Evolutionary conservation across 2,888 invertebrate species (phyloP).

Genomic region (Pandemis corylana): DNA sequence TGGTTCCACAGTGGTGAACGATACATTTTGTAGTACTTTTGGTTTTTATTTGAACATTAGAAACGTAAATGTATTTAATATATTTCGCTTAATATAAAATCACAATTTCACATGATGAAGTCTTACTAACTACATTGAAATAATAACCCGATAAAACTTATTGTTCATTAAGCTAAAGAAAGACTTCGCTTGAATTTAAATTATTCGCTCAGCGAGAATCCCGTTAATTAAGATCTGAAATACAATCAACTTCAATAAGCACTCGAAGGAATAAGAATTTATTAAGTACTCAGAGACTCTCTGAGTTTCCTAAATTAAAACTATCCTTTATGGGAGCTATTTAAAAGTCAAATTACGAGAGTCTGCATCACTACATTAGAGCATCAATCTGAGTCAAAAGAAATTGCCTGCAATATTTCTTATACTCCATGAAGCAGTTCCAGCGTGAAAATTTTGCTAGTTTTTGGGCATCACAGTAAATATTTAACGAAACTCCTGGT

Average conservation of each 20-base stretch:
- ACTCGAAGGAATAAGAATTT: background rate
- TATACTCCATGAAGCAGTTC: background rate
- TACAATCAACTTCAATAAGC: slow-evolving; percentile 3
- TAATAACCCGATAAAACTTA: background rate
- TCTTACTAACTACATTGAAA: background rate
- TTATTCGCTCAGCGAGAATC: slow-evolving; percentile 1
- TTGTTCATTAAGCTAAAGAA: background rate
- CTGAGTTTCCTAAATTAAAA: background rate
- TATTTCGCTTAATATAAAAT: background rate
- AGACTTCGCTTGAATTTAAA: background rate
- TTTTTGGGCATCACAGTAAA: slow-evolving; percentile 7
- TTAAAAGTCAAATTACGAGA: background rate
- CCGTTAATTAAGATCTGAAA: background rate
- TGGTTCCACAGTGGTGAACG: too few relatives aligned
- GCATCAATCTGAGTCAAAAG: slow-evolving; percentile 1
- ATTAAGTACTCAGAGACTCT: background rate
- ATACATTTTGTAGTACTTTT: too few relatives aligned
- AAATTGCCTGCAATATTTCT: slow-evolving; percentile 3
- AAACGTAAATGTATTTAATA: too few relatives aligned
- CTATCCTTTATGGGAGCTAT: background rate
- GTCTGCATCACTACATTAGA: background rate
- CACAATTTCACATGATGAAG: background rate
- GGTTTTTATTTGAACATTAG: too few relatives aligned
- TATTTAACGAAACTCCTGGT: slow-evolving; percentile 2
- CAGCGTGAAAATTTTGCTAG: background rate